A percentile compares a stretch with the other conserved stretches of the same genome.
phyloP scores from a whole-genome alignment of 1,140 invertebrate genomes.

The Zaprionus africanus region DNA sequence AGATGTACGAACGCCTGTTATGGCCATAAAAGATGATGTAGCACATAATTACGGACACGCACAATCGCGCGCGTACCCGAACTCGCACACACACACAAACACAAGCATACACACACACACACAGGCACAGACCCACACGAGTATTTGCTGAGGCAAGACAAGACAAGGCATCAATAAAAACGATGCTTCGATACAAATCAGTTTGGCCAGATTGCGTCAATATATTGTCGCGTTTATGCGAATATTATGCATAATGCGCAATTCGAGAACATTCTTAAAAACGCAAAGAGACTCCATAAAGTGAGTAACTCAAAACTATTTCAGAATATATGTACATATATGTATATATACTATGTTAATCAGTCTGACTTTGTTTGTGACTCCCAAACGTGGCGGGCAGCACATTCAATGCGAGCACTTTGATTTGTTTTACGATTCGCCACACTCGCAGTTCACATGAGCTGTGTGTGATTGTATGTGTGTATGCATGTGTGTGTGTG shows the following conservation, averaged over 20 bases:
- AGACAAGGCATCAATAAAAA: constrained; percentile 53
- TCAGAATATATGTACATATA: too few relatives aligned
- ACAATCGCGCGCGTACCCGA: constrained; percentile 25
- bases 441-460: constrained; percentile 7
- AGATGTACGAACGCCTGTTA: constrained; percentile 62
- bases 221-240: constrained; percentile 1
- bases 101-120: constrained; percentile 23
- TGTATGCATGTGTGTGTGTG: background rate
- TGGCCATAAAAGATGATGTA: constrained; percentile 79
- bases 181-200: constrained; percentile 10
- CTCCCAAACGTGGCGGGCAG: background rate
- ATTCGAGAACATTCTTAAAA: background rate
- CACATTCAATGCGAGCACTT: constrained; percentile 1
- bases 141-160: constrained; percentile 37
- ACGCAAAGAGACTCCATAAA: background rate
- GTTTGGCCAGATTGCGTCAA: background rate
- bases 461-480: background rate
- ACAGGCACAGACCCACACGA: background rate
- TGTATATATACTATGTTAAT: background rate
- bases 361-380: background rate
- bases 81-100: constrained; percentile 5
- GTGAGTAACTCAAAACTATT: background rate
- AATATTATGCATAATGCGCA: constrained; percentile 5
- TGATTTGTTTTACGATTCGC: constrained; percentile 26
- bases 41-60: constrained; percentile 72